phyloP scores from a whole-genome alignment of 1,140 invertebrate genomes.

The Mycetomoellerius zeteki region DNA sequence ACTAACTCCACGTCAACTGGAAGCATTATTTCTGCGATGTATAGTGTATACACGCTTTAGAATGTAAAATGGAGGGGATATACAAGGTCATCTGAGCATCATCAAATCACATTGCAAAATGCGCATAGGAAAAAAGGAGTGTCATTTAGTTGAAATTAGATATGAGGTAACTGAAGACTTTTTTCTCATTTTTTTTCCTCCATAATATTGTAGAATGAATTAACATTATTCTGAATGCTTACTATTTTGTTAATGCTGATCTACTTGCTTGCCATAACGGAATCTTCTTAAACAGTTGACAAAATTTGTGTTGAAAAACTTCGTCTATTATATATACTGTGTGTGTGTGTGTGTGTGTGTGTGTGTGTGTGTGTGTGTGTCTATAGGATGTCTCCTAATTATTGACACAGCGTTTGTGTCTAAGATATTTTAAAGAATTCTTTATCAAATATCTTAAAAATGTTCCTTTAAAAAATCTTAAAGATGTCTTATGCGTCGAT shows the following conservation, averaged over 20 bases:
- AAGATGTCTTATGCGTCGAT: too few species aligned
- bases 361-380: too few species aligned
- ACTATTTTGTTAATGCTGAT: neutral
- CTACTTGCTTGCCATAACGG: too few species aligned
- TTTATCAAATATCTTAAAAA: too few species aligned
- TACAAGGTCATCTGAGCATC: conserved; percentile 63
- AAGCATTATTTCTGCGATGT: neutral
- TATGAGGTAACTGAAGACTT: conserved; percentile 1
- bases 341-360: too few species aligned
- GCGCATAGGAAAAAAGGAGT: conserved; percentile 28
- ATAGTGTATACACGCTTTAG: conserved; percentile 11
- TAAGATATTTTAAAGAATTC: too few species aligned
- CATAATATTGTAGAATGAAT: neutral
- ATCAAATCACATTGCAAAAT: conserved; percentile 55
- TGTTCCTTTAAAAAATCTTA: too few species aligned
- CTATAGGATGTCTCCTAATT: too few species aligned
- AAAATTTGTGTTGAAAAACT: too few species aligned
- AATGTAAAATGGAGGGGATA: conserved; percentile 64
- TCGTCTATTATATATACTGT: too few species aligned
- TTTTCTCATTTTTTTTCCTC: neutral
- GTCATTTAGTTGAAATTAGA: neutral
- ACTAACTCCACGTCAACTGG: conserved; percentile 33
- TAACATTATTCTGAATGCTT: neutral
- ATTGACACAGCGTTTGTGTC: too few species aligned
- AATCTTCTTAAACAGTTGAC: too few species aligned